phyloP scores from a whole-genome alignment of 2,113 vertebrate genomes.

The Ceuthmochares aereus region DNA sequence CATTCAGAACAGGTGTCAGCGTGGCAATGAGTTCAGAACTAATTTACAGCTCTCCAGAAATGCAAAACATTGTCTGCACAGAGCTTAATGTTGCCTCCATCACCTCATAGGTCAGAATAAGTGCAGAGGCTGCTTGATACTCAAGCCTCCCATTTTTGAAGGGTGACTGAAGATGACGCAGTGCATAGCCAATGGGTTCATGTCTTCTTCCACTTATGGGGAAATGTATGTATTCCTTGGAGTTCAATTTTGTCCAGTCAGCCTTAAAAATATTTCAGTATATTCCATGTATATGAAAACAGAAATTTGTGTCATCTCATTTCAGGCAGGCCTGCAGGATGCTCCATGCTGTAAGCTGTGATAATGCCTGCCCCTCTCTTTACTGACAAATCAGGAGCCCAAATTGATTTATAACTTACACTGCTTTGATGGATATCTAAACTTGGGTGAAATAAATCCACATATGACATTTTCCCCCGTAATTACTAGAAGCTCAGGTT shows the following conservation, averaged over 20 bases:
- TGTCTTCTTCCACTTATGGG: not conserved
- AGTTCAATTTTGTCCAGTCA: not conserved
- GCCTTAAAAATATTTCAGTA: not conserved
- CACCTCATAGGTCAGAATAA: not conserved
- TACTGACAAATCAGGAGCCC: fast-evolving
- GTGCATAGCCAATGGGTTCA: not conserved
- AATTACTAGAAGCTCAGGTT: not conserved
- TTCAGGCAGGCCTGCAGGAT: not conserved
- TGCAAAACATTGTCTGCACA: not conserved
- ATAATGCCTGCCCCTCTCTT: not conserved
- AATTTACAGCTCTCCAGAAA: conserved; percentile 10
- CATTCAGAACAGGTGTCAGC: conserved; percentile 16
- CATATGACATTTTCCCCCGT: not conserved
- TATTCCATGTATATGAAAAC: not conserved
- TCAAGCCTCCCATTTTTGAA: not conserved
- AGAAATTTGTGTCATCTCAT: not conserved
- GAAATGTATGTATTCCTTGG: not conserved
- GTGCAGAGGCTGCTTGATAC: not conserved
- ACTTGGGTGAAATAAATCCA: not conserved
- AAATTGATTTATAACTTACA: not conserved
- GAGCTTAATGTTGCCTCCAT: not conserved
- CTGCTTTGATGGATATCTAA: not conserved
- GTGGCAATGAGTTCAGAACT: not conserved
- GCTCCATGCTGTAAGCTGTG: not conserved
- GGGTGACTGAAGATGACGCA: not conserved